Base-by-base conservation (phyloP, 2,888 invertebrate species). In the Melangyna quadrimaculata region DNA sequence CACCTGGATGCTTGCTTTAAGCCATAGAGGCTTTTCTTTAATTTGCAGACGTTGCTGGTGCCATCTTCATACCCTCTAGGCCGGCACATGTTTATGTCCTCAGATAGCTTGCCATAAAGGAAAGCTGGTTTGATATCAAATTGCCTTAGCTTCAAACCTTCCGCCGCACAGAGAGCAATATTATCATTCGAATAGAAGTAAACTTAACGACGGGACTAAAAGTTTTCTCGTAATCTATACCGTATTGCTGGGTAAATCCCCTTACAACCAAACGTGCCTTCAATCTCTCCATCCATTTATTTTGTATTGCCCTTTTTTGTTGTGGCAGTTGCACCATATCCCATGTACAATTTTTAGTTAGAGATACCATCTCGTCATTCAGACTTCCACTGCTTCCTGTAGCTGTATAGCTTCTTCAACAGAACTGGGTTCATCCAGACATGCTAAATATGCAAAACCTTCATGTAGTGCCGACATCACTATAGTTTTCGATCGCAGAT, bases 181-280 rank as follows among this genome's bases (percentile, higher is more conserved):
- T n/a, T n/a, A n/a, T n/a, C n/a, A n/a, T n/a, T n/a, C 32, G 37
- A 29, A 89, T 75, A 3, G 88, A 89, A 17, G 87, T 78, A 37
- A 87, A 80, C 84, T 81, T 88, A 7, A 87, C 88, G 1, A 90
- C 90, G 10, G 89, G 89, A 53, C 89, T 88, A 69, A 89, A 91
- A n/a, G 89, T 89, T 71, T 90, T 88, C 19, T 88, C 74, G 73
- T n/a, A n/a, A n/a, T n/a, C n/a, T 90, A 84, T 89, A 89, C n/a
- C n/a, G n/a, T n/a, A n/a, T n/a, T n/a, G n/a, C n/a, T n/a, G n/a
- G n/a, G n/a, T n/a, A n/a, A n/a, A n/a, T n/a, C n/a, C n/a, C n/a
- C n/a, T n/a, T n/a, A n/a, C n/a, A n/a, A n/a, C n/a, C n/a, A n/a
- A n/a, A n/a, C n/a, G n/a, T n/a, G n/a, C n/a, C n/a, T n/a, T n/a